phyloP scores from a whole-genome alignment of 2,797 vertebrate genomes.

The Chaunax sp. region DNA sequence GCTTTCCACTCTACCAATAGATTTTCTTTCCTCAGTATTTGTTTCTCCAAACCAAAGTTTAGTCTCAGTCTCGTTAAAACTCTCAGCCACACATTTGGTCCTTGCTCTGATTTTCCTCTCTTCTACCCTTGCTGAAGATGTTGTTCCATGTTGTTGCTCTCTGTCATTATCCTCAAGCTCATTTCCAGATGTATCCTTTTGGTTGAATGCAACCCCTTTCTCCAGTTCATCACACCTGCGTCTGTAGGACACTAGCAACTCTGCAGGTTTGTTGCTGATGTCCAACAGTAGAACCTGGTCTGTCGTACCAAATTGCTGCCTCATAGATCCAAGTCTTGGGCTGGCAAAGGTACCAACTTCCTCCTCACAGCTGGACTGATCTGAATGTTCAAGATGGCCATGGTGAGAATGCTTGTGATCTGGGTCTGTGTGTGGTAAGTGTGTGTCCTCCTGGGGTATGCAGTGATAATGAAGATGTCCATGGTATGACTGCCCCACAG shows the following conservation, averaged over 20 bases:
- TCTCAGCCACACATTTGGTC: background rate
- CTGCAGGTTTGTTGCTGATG: constrained; percentile 53
- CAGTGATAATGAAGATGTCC: constrained; percentile 59
- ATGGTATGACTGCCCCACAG: constrained; percentile 38
- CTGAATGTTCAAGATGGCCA: constrained; percentile 10
- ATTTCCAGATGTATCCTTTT: background rate
- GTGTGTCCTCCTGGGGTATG: constrained; percentile 25
- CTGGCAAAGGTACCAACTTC: constrained; percentile 10
- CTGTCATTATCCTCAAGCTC: background rate
- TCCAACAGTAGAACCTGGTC: constrained; percentile 62
- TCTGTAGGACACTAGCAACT: constrained; percentile 46
- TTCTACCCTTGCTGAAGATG: constrained; percentile 2
- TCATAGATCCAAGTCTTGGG: constrained; percentile 17
- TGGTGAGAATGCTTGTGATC: constrained; percentile 8
- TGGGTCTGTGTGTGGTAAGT: constrained; percentile 2
- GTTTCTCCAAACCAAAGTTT: constrained; percentile 10
- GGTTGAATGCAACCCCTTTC: background rate
- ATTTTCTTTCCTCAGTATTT: constrained; percentile 6
- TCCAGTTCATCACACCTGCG: constrained; percentile 19
- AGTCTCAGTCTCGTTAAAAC: constrained; percentile 1
- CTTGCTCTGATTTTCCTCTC: background rate
- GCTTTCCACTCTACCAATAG: constrained; percentile 8
- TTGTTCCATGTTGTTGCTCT: constrained; percentile 8
- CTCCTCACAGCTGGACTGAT: constrained; percentile 31
- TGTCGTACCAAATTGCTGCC: constrained; percentile 16